Evolutionary conservation across 2,888 invertebrate genomes (phyloP).

Genomic region (Caenorhabditis sp.): DNA sequence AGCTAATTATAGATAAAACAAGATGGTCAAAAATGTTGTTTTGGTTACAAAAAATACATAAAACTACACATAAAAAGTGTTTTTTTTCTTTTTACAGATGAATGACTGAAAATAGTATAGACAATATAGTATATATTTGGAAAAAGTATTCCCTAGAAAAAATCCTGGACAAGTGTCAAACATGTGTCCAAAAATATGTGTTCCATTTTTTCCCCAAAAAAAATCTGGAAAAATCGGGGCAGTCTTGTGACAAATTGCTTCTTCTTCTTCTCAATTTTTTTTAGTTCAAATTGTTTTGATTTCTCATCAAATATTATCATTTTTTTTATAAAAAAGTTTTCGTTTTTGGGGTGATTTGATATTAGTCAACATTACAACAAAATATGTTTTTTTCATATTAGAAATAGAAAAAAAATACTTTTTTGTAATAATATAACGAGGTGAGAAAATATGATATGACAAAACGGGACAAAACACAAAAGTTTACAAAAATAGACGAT

Average conservation of each 20-base stretch:
- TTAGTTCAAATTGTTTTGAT: not conserved
- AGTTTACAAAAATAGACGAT: too few relatives aligned
- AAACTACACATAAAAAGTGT: not conserved
- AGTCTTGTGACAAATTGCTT: too few relatives aligned
- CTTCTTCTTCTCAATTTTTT: not conserved
- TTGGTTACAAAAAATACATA: not conserved
- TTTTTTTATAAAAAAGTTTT: too few relatives aligned
- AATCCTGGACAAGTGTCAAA: too few relatives aligned
- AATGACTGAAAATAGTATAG: too few relatives aligned
- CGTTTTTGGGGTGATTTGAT: not conserved
- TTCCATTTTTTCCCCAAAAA: too few relatives aligned
- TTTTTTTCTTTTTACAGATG: not conserved
- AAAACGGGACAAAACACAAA: too few relatives aligned
- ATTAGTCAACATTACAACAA: conserved; percentile 1
- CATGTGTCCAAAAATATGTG: too few relatives aligned
- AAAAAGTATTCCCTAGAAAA: too few relatives aligned
- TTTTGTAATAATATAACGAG: not conserved
- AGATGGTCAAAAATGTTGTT: not conserved
- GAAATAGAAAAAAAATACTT: not conserved
- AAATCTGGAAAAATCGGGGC: too few relatives aligned
- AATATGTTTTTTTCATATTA: not conserved
- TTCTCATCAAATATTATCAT: not conserved
- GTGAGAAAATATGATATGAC: not conserved
- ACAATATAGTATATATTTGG: too few relatives aligned
- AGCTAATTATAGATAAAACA: not conserved